Evolutionary conservation across 2,888 invertebrate genomes (phyloP).

Genomic region (Euplexia lucipara): DNA sequence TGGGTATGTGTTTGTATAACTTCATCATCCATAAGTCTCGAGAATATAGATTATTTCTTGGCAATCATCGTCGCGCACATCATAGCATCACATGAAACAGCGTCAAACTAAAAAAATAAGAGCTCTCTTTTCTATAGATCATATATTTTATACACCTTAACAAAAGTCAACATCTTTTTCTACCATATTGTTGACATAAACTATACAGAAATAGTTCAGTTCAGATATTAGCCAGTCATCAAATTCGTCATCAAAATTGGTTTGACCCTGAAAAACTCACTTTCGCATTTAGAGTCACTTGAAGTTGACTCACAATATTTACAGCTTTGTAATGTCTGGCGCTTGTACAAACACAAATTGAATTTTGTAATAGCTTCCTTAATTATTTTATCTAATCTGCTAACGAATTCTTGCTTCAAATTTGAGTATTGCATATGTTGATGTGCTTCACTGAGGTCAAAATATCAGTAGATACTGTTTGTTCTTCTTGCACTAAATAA

Average conservation of each 20-base stretch:
- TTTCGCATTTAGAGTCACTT: slow-evolving; percentile 28
- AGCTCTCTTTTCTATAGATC: background rate
- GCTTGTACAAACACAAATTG: background rate
- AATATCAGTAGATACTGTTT: background rate
- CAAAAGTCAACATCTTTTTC: background rate
- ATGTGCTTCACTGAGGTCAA: background rate
- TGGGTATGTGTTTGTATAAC: too few relatives aligned
- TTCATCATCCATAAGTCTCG: too few relatives aligned
- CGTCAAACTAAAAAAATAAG: background rate
- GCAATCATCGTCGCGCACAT: background rate
- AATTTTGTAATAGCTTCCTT: background rate
- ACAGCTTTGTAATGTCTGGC: background rate
- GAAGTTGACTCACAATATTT: slow-evolving; percentile 11
- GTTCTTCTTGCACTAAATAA: slow-evolving; percentile 13
- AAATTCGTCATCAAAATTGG: slow-evolving; percentile 38
- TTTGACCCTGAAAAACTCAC: slow-evolving; percentile 40
- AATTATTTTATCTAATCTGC: background rate
- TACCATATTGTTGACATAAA: slow-evolving; percentile 1
- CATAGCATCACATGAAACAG: background rate
- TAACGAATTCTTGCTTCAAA: too few relatives aligned
- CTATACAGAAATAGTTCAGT: background rate
- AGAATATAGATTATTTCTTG: background rate
- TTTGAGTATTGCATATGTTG: background rate
- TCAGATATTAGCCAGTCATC: slow-evolving; percentile 26
- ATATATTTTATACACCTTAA: background rate